phyloP scores from a whole-genome alignment of 2,888 invertebrate species.

The Chymomyza procnemis region DNA sequence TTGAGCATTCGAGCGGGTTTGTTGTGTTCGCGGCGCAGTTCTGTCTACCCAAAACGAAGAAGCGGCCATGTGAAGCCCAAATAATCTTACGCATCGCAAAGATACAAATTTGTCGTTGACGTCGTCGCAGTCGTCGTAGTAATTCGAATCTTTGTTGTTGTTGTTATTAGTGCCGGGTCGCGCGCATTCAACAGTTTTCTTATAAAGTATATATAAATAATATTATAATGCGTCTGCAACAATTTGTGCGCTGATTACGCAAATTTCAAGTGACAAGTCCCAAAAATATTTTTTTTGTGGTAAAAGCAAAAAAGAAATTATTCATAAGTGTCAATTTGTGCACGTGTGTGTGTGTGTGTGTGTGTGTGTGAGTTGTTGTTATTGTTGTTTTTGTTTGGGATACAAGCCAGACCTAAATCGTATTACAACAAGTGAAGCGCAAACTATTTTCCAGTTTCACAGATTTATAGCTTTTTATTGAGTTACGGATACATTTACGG shows the following conservation, averaged over 20 bases:
- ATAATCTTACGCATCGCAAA: conserved; percentile 31
- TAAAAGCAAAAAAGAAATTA: conserved; percentile 16
- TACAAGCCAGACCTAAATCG: background rate
- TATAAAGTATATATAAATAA: conserved; percentile 27
- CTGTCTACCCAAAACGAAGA: background rate
- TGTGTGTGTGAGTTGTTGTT: background rate
- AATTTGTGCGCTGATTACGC: conserved; percentile 36
- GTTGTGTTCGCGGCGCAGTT: background rate
- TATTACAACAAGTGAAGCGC: background rate
- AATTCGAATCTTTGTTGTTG: conserved; percentile 19
- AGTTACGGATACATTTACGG: too few species aligned
- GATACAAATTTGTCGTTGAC: conserved; percentile 11
- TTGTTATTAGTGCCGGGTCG: conserved; percentile 6
- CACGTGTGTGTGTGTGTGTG: background rate
- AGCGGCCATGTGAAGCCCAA: conserved; percentile 48
- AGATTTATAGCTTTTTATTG: background rate
- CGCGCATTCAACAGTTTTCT: conserved; percentile 35
- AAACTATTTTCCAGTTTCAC: conserved; percentile 3
- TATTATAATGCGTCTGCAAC: conserved; percentile 27
- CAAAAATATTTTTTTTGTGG: conserved; percentile 12
- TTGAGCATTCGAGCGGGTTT: background rate
- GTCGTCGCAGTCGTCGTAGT: conserved; percentile 7
- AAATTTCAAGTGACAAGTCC: conserved; percentile 51
- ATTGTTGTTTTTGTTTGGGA: background rate
- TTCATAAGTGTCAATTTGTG: background rate